Evolutionary conservation across 2,888 invertebrate genomes (phyloP).

Genomic region (Globia sparganii): DNA sequence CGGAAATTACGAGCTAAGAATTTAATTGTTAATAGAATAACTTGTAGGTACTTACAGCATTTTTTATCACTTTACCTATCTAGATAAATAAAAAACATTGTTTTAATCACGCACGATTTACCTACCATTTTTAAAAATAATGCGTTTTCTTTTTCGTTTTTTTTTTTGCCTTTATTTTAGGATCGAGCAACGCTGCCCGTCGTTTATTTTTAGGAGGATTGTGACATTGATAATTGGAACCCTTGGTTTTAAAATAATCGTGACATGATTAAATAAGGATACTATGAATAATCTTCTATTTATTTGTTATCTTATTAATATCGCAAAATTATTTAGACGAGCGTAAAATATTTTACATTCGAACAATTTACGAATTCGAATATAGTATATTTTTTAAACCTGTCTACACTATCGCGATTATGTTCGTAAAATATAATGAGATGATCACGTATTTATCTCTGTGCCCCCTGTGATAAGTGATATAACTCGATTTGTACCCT

Average conservation of each 20-base stretch:
- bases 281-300: neutral
- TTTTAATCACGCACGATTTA: neutral
- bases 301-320: neutral
- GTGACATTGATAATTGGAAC: neutral
- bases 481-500: too few species aligned
- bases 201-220: constrained; percentile 34
- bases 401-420: neutral
- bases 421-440: neutral
- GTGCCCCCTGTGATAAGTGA: too few species aligned
- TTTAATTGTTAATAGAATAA: neutral
- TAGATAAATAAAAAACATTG: neutral
- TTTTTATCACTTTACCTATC: neutral
- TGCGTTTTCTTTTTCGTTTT: neutral
- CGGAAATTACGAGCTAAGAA: neutral
- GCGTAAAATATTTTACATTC: neutral
- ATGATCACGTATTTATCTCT: constrained; percentile 4
- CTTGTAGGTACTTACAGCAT: neutral
- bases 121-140: neutral
- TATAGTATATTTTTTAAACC: neutral
- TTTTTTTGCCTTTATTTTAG: constrained; percentile 1
- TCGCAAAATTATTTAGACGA: neutral
- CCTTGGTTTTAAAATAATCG: neutral
- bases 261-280: neutral
- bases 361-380: neutral
- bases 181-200: constrained; percentile 1